Evolutionary conservation across 1,140 invertebrate species (phyloP), one percentile per base, ranked within the genome.

Genomic region (Thalassaphorura encarpata): DNA sequence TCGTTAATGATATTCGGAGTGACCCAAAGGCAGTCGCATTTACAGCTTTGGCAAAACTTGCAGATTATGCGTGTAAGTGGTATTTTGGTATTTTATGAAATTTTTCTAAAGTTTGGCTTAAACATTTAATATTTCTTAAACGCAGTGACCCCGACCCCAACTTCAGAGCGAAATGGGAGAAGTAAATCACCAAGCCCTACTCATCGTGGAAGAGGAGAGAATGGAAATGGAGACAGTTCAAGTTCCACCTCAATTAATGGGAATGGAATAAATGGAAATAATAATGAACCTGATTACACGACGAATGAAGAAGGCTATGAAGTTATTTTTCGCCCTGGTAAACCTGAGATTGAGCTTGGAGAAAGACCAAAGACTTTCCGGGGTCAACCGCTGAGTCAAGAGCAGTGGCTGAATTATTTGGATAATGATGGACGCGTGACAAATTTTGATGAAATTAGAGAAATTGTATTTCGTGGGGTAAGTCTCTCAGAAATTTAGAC

Each of bases 381-480:
- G 69, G 78, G 79, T n/a, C 68, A 72, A 13, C 85, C 89, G 2
- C 69, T 65, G 18, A 62, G 59, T 26, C 63, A 65, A 48, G 79
- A 83, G 52, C 84, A 91, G 66, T 96, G 90, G 89, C 72, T 79
- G 16, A 79, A 77, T 61, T 79, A 82, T 64, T 80, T 85, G 67
- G 85, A 90, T 69, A 67, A 76, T 26, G 82, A 87, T 49, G 91
- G 91, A 4, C 76, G 80, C 67, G 76, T 95, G 2, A 73, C 73
- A 64, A 80, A 87, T 69, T 75, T 81, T 1, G 77, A 81, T 15
- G 73, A 75, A 4, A 74, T 88, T 0, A 87, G 83, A 70, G 78
- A 85, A 66, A 77, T 85, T n/a, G 88, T 95, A 62, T 95, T 93
- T 71, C 80, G 81, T 74, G 92, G 92, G 66, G 91, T 93, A 71